Conservation (phyloP, 2,797 vertebrate species). For the Coccyzus lansbergi region DNA sequence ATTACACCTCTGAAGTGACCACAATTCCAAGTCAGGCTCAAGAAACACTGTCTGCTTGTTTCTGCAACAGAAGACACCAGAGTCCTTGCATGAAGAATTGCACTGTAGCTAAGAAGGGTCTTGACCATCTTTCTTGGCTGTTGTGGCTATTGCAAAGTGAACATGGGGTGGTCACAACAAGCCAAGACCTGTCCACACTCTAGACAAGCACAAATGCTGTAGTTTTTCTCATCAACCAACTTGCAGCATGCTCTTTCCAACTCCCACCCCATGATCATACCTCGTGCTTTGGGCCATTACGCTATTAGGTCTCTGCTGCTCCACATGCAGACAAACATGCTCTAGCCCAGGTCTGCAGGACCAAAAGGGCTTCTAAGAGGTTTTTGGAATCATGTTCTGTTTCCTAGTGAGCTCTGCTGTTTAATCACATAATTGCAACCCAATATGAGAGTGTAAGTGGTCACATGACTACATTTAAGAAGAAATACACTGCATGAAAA, state of each 20-base stretch:
- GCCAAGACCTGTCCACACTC: neutral
- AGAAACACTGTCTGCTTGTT: rapidly evolving
- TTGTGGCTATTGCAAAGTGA: rapidly evolving
- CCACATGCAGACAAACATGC: neutral
- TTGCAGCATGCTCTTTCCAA: neutral
- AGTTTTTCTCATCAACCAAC: neutral
- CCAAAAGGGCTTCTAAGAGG: neutral
- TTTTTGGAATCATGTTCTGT: rapidly evolving
- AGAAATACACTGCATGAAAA: neutral
- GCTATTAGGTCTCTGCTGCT: neutral
- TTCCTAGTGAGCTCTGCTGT: neutral
- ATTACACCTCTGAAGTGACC: neutral
- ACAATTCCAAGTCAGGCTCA: neutral
- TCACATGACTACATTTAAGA: neutral
- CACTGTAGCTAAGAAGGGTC: neutral
- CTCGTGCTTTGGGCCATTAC: neutral
- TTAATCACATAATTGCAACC: neutral
- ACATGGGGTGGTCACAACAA: neutral
- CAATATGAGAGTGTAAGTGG: neutral
- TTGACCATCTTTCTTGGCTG: neutral
- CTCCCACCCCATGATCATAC: neutral
- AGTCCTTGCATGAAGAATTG: rapidly evolving
- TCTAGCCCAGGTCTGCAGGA: neutral
- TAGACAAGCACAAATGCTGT: neutral
- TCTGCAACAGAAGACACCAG: neutral